Evolutionary conservation across 2,797 vertebrate species (phyloP).

Genomic region (Micrastur ruficollis): DNA sequence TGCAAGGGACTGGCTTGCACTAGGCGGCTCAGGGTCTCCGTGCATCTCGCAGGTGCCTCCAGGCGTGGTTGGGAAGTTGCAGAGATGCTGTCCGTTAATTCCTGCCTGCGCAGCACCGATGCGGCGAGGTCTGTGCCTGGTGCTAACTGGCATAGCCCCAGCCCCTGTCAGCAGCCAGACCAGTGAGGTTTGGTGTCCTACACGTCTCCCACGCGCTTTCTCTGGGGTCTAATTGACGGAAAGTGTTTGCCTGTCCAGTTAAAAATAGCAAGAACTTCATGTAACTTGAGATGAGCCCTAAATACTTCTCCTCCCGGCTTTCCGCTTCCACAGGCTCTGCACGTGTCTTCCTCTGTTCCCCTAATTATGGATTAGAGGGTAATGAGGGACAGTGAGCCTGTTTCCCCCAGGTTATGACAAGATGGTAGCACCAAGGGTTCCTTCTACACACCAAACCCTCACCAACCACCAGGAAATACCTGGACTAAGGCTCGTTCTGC

Average conservation of each 20-base stretch:
- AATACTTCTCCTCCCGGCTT: background rate
- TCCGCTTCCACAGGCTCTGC: background rate
- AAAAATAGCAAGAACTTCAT: background rate
- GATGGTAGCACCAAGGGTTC: background rate
- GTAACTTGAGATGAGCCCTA: background rate
- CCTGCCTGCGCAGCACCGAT: background rate
- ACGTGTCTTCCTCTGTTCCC: background rate
- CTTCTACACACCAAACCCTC: background rate
- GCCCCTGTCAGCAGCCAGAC: background rate
- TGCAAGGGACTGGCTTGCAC: background rate
- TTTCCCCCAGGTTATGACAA: rapidly evolving
- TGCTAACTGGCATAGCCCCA: background rate
- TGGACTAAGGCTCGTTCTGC: background rate
- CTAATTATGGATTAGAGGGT: rapidly evolving
- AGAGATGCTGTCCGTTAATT: background rate
- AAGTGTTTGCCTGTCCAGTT: background rate
- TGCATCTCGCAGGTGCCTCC: background rate
- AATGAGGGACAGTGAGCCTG: rapidly evolving
- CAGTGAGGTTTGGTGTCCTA: background rate
- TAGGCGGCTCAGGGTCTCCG: background rate
- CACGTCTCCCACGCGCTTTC: background rate
- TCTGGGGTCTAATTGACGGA: background rate
- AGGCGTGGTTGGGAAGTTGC: background rate
- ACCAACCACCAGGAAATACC: background rate
- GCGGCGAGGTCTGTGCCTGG: background rate